Evolutionary conservation across 2,797 vertebrate genomes (phyloP).

Genomic region (Orientallactaga sibirica): DNA sequence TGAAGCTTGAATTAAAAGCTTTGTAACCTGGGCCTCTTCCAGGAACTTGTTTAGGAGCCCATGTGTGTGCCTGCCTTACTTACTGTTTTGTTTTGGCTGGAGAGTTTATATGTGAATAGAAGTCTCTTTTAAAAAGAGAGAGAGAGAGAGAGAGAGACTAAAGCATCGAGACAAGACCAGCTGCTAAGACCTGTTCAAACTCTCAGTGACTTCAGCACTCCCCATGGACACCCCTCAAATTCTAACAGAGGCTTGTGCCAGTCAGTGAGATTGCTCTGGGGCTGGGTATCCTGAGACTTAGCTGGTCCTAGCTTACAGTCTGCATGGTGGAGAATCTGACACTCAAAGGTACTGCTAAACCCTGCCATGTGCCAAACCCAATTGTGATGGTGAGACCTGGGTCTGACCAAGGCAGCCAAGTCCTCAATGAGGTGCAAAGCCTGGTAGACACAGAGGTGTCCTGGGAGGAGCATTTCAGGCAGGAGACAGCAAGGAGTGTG

Average conservation of each 20-base stretch:
- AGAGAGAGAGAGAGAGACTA: not conserved
- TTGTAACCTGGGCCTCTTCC: not conserved
- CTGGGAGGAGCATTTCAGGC: not conserved
- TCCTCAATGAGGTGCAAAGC: not conserved
- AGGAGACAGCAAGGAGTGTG: not conserved
- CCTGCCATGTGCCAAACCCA: not conserved
- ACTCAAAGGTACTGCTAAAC: not conserved
- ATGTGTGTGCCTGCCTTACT: not conserved
- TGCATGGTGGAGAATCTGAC: not conserved
- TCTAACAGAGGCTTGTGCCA: not conserved
- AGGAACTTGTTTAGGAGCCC: not conserved
- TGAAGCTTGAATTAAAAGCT: constrained; percentile 1
- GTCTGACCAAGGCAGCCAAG: not conserved
- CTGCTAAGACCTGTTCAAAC: not conserved
- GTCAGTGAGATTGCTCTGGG: not conserved
- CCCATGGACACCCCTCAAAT: not conserved
- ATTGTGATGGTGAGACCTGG: not conserved
- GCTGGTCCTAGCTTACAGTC: not conserved
- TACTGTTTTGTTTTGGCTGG: not conserved
- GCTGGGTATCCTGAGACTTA: not conserved
- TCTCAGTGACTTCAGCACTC: not conserved
- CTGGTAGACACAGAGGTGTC: not conserved
- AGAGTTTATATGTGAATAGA: not conserved
- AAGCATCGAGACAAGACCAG: not conserved
- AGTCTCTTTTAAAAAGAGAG: not conserved